Evolutionary conservation across 2,797 vertebrate genomes (phyloP), one percentile per base, ranked within the genome.

Genomic region (Gymnoscopelus braueri): DNA sequence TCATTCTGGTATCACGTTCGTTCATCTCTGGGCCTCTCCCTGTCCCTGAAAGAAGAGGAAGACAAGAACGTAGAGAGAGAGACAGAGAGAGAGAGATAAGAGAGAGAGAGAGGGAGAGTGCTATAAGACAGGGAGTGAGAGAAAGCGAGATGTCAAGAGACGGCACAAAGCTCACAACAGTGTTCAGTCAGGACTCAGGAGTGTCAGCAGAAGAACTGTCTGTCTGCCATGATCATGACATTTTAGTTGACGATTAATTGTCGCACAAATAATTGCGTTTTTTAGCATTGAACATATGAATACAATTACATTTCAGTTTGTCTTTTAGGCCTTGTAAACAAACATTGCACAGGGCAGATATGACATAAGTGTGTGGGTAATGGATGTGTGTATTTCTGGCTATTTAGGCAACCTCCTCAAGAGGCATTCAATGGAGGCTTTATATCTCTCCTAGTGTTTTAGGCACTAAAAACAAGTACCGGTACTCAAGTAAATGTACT

Each of bases 1-100:
- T 91, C 86, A 88, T 74, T 68, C 67, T 65, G 67, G 67, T 79
- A 67, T 88, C 82, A 29, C 55, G 10, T 88, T 88, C 55, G 66
- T 79, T 74, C 39, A 44, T 44, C 39, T 71, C 71, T 56, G 53
- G 74, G 85, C 71, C 67, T 79, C 68, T 77, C 72, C 35, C 15
- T 54, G 62, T 74, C 67, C 13, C 72, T 39, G 62, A 57, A 9
- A 15, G 44, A 15, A 56, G 4, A 12, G 24, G 50, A 13, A 26
- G 48, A 63, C 19, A 39, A 39, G 35, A 39, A 68, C 58, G 73
- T 35, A 2, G 39, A 76, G 60, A 53, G 72, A 72, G 53, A 54
- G 32, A 19, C 48, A 52, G 23, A 50, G 13, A 35, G 23, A 48
- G 15, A 58, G 67, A 74, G 68, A 66, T 49, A 19, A 51, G 49